Percentiles rank a stretch among this genome's conserved stretches.
phyloP scores from a whole-genome alignment of 2,888 invertebrate species.

The Acronicta aceris region DNA sequence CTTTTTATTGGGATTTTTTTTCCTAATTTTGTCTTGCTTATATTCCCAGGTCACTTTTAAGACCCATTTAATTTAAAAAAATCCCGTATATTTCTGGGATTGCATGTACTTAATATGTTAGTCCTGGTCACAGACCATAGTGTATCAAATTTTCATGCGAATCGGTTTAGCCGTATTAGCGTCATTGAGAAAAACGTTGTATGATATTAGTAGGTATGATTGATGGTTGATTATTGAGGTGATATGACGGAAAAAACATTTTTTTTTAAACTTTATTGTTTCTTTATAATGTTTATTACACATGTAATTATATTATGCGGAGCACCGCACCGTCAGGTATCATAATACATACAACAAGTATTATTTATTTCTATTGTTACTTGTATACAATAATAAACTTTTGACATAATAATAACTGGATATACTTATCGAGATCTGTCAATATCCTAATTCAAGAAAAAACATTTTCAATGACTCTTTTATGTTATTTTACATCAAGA shows the following conservation, averaged over 20 bases:
- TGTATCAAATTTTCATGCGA: too few relatives aligned
- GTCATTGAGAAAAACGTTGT: too few relatives aligned
- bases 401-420: conserved; percentile 87
- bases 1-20: too few relatives aligned
- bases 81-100: too few relatives aligned
- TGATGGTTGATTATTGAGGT: too few relatives aligned
- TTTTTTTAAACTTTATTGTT: conserved; percentile 88
- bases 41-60: too few relatives aligned
- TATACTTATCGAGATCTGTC: conserved; percentile 82
- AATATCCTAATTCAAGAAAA: conserved; percentile 77
- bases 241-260: conserved; percentile 23
- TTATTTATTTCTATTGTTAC: conserved; percentile 83
- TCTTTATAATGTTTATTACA: conserved; percentile 88
- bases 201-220: too few relatives aligned
- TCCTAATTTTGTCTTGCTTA: too few relatives aligned
- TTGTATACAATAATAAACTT: conserved; percentile 89
- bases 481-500: conserved; percentile 67
- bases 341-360: conserved; percentile 87
- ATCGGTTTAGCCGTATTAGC: too few relatives aligned
- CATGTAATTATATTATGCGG: conserved; percentile 83
- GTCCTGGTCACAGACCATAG: too few relatives aligned
- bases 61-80: too few relatives aligned
- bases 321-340: conserved; percentile 75
- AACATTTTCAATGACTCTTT: conserved; percentile 64
- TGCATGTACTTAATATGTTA: too few relatives aligned